A percentile compares a stretch with the other conserved stretches of the same genome.
phyloP scores from a whole-genome alignment of 1,140 invertebrate genomes.

The Leptestheria dahalacensis region DNA sequence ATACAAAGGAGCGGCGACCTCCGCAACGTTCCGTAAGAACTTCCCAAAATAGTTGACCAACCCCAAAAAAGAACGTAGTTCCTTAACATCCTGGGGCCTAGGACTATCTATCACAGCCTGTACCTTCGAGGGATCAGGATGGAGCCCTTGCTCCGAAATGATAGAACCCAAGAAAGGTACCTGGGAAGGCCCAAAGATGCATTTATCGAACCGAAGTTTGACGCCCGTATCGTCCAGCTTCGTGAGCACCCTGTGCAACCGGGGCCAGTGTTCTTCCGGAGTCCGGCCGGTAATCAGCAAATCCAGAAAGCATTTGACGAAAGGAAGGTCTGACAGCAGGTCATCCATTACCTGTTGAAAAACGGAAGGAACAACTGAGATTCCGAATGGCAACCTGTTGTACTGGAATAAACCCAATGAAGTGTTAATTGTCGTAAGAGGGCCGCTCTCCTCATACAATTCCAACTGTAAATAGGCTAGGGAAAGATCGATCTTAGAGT shows the following conservation, averaged over 20 bases:
- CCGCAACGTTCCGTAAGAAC: slow-evolving; percentile 29
- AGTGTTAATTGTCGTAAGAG: slow-evolving; percentile 14
- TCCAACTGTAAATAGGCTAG: slow-evolving; percentile 21
- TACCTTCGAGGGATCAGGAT: slow-evolving; percentile 29
- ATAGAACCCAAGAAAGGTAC: slow-evolving; percentile 25
- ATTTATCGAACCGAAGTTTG: slow-evolving; percentile 23
- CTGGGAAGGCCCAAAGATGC: slow-evolving; percentile 19
- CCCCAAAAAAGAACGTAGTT: slow-evolving; percentile 27
- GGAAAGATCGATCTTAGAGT: slow-evolving; percentile 22
- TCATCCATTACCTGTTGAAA: slow-evolving; percentile 35
- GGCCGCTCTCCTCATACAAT: slow-evolving; percentile 13
- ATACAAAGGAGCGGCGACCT: slow-evolving; percentile 26
- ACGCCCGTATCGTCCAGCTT: slow-evolving; percentile 21
- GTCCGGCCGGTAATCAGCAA: slow-evolving; percentile 19
- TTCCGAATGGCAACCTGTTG: slow-evolving; percentile 31
- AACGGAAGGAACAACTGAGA: slow-evolving; percentile 32
- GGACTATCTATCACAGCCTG: slow-evolving; percentile 27
- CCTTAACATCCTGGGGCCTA: slow-evolving; percentile 24
- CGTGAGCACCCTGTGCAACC: slow-evolving; percentile 20
- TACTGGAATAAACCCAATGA: slow-evolving; percentile 26
- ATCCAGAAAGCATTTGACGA: slow-evolving; percentile 23
- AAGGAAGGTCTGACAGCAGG: slow-evolving; percentile 24
- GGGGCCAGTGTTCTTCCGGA: slow-evolving; percentile 20
- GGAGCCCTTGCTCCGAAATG: slow-evolving; percentile 24
- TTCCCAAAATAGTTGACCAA: slow-evolving; percentile 29